phyloP scores from a whole-genome alignment of 2,888 invertebrate species.

The Drosophila demipolita region DNA sequence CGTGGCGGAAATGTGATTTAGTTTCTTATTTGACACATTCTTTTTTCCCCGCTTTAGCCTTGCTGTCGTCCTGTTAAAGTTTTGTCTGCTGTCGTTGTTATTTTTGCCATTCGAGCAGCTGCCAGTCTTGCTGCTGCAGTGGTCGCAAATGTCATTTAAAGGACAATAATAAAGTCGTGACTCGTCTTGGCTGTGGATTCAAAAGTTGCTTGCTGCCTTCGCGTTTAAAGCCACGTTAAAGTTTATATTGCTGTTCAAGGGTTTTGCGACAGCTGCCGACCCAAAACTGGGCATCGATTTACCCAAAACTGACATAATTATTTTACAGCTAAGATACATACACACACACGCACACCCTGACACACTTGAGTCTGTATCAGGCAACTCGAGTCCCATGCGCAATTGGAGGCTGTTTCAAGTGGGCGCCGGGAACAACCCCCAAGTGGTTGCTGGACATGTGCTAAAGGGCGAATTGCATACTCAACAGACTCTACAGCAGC shows the following conservation, averaged over 20 bases:
- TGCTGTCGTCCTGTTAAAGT: constrained; percentile 9
- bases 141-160: constrained; percentile 76
- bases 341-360: constrained; percentile 3
- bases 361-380: neutral
- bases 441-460: constrained; percentile 68
- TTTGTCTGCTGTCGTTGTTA: constrained; percentile 3
- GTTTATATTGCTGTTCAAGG: constrained; percentile 72
- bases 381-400: constrained; percentile 41
- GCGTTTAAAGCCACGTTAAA: constrained; percentile 76
- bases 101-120: constrained; percentile 27
- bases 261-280: constrained; percentile 55
- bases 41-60: constrained; percentile 17
- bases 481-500: constrained; percentile 12
- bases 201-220: constrained; percentile 26
- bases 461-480: constrained; percentile 33
- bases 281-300: constrained; percentile 57
- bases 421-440: constrained; percentile 40
- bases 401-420: constrained; percentile 38
- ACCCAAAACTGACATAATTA: constrained; percentile 74
- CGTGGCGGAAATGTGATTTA: constrained; percentile 73
- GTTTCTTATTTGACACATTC: constrained; percentile 80
- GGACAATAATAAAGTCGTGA: constrained; percentile 69
- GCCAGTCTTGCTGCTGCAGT: constrained; percentile 49
- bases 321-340: constrained; percentile 57
- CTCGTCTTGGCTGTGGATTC: constrained; percentile 23